phyloP scores from a whole-genome alignment of 2,113 vertebrate genomes.

The Myiozetetes cayanensis region DNA sequence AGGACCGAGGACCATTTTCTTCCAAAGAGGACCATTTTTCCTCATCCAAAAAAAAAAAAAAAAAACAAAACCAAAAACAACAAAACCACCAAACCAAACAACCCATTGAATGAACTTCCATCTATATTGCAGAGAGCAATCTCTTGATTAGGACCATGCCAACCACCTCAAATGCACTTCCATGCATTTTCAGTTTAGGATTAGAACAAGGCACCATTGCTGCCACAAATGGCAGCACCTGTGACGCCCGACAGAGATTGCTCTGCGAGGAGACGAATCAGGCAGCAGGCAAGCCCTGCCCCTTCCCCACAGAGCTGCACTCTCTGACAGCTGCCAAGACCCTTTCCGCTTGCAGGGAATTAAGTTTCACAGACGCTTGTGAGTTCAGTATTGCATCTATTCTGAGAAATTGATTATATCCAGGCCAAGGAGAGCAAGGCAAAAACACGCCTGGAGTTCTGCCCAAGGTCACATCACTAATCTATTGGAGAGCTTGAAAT shows the following conservation, averaged over 20 bases:
- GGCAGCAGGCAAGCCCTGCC: background rate
- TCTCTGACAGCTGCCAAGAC: conserved; percentile 26
- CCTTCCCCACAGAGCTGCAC: background rate
- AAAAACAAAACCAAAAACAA: background rate
- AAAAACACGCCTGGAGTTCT: conserved; percentile 4
- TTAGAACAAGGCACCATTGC: background rate
- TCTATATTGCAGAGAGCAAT: background rate
- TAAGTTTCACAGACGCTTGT: background rate
- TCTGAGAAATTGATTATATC: conserved; percentile 57
- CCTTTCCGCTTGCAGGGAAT: background rate
- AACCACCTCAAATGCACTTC: background rate
- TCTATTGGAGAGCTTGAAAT: conserved; percentile 27
- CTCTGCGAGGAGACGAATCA: background rate
- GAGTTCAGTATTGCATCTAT: conserved; percentile 39
- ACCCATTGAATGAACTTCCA: background rate
- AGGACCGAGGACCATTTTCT: background rate
- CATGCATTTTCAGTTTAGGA: background rate
- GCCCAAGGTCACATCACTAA: conserved; percentile 37
- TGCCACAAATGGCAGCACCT: background rate
- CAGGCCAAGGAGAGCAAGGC: background rate
- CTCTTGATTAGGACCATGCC: background rate
- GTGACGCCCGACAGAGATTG: background rate
- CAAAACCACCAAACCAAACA: background rate
- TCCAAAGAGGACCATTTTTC: background rate
- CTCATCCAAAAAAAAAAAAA: background rate